phyloP scores from a whole-genome alignment of 1,140 invertebrate species.

The Metopolophium dirhodum region DNA sequence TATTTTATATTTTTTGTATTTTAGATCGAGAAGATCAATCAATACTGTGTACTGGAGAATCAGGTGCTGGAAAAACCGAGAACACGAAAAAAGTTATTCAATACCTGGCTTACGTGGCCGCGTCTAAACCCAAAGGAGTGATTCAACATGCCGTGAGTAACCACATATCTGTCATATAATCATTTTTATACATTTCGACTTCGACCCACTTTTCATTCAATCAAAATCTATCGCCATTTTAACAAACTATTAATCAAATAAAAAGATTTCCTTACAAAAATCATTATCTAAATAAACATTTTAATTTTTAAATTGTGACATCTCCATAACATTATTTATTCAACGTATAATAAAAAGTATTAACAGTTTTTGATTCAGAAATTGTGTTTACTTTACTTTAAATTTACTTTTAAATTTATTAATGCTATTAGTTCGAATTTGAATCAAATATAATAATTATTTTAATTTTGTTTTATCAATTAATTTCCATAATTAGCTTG shows the following conservation, averaged over 20 bases:
- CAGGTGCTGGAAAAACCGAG: slow-evolving; percentile 99
- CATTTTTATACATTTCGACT: not conserved
- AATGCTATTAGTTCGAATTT: not conserved
- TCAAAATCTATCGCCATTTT: not conserved
- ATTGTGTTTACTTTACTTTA: not conserved
- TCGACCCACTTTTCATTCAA: slow-evolving; percentile 12
- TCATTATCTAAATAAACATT: not conserved
- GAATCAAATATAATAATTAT: not conserved
- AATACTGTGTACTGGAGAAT: slow-evolving; percentile 99
- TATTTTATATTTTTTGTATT: slow-evolving; percentile 61
- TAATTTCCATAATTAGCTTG: not conserved
- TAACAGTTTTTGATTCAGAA: not conserved
- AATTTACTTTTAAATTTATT: not conserved
- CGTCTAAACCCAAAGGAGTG: slow-evolving; percentile 87
- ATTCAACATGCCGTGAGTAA: slow-evolving; percentile 78
- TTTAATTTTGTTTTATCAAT: not conserved
- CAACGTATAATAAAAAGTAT: not conserved
- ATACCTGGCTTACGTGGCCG: slow-evolving; percentile 97
- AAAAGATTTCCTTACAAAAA: not conserved
- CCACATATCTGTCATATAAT: slow-evolving; percentile 42
- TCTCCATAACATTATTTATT: not conserved
- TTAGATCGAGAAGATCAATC: slow-evolving; percentile 99
- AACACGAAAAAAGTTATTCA: slow-evolving; percentile 99
- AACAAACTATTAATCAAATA: not conserved
- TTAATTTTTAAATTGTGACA: not conserved